phyloP scores from a whole-genome alignment of 1,140 invertebrate genomes.

The Physella acuta region DNA sequence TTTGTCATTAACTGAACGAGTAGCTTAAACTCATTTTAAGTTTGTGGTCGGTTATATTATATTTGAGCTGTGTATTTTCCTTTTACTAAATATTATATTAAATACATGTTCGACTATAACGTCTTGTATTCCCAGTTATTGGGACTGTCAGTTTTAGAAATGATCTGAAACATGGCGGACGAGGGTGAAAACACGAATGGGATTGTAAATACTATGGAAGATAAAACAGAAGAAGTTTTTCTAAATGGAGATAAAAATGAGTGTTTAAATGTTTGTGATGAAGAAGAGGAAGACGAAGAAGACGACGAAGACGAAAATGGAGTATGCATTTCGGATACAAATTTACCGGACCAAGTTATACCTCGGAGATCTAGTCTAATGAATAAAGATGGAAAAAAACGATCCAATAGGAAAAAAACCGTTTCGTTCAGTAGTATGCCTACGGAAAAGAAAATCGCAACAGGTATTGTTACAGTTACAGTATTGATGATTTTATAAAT shows the following conservation, averaged over 20 bases:
- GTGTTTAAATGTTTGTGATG: slow-evolving; percentile 26
- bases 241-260: slow-evolving; percentile 42
- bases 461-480: slow-evolving; percentile 57
- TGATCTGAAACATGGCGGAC: slow-evolving; percentile 44
- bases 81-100: too few relatives aligned
- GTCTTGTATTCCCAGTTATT: not conserved
- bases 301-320: slow-evolving; percentile 26
- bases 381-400: slow-evolving; percentile 45
- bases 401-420: slow-evolving; percentile 52
- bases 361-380: slow-evolving; percentile 49
- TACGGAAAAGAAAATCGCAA: slow-evolving; percentile 61
- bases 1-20: too few relatives aligned
- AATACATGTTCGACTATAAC: too few relatives aligned
- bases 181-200: slow-evolving; percentile 38
- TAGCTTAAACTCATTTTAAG: too few relatives aligned
- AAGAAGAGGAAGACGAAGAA: slow-evolving; percentile 32
- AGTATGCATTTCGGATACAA: slow-evolving; percentile 29
- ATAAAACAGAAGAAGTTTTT: slow-evolving; percentile 43
- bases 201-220: slow-evolving; percentile 31
- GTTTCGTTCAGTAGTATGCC: slow-evolving; percentile 57
- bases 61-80: too few relatives aligned
- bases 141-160: not conserved
- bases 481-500: too few relatives aligned
- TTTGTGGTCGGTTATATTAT: too few relatives aligned
- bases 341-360: slow-evolving; percentile 35